Evolutionary conservation across 2,113 vertebrate genomes (phyloP).

Genomic region (Phrynosoma blainvillii): DNA sequence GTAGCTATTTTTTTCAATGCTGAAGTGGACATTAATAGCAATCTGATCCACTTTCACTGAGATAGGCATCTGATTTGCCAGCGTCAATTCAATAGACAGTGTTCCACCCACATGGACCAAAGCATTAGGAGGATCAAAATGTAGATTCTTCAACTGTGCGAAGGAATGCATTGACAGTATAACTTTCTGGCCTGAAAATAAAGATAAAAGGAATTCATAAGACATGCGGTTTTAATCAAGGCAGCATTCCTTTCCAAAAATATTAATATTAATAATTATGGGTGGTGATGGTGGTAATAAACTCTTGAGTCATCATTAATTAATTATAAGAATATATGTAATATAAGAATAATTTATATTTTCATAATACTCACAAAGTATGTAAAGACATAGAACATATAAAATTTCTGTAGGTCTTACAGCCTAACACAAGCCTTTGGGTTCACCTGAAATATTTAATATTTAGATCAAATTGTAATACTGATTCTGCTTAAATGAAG

Average conservation of each 20-base stretch:
- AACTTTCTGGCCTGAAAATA: conserved; percentile 78
- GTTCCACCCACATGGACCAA: conserved; percentile 89
- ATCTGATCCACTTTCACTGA: conserved; percentile 87
- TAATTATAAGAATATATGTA: too few species aligned
- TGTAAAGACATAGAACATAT: neutral
- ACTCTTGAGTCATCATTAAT: too few species aligned
- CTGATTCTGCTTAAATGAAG: neutral
- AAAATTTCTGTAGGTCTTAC: neutral
- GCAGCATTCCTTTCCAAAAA: neutral
- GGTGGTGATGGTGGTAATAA: neutral
- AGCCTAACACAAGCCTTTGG: neutral
- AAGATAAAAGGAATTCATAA: neutral
- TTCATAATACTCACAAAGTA: too few species aligned
- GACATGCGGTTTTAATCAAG: neutral
- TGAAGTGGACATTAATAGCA: conserved; percentile 86
- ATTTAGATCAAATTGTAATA: neutral
- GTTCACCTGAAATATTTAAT: neutral
- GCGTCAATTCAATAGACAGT: conserved; percentile 84
- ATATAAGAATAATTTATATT: too few species aligned
- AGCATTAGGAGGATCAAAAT: conserved; percentile 85
- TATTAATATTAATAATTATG: too few species aligned
- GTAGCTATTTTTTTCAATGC: conserved; percentile 84
- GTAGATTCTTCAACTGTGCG: conserved; percentile 85
- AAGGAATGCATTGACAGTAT: conserved; percentile 88
- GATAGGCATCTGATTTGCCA: conserved; percentile 90